These are phyloP conservation scores for Catamblyrhynchus diadema DNA, from an alignment of 2,797 vertebrate genomes.

Conservation along the genomic window DNA sequence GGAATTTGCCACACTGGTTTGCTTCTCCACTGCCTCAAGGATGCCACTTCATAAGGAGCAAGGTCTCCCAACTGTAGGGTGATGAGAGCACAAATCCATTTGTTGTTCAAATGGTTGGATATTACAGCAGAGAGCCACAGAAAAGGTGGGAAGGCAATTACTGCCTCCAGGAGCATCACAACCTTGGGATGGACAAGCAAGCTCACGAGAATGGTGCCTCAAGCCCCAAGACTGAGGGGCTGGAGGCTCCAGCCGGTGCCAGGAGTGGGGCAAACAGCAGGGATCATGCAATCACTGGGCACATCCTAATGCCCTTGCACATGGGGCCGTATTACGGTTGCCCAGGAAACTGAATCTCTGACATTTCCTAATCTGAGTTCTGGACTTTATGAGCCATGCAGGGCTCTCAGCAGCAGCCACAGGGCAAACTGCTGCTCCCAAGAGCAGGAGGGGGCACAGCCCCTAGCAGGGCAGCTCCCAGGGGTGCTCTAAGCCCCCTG, in stretches of 20 bases:
- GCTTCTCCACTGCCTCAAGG: not conserved
- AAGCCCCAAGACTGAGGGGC: not conserved
- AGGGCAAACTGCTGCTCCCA: fast-evolving
- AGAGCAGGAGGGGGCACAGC: fast-evolving
- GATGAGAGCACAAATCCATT: not conserved
- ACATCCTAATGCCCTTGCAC: not conserved
- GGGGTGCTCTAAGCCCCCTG: fast-evolving
- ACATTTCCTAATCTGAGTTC: not conserved
- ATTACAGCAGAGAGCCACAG: not conserved
- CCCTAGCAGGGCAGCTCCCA: fast-evolving
- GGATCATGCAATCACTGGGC: fast-evolving
- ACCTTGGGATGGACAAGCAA: fast-evolving
- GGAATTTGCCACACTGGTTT: not conserved
- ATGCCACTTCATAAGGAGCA: fast-evolving
- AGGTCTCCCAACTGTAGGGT: not conserved
- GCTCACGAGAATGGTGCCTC: fast-evolving
- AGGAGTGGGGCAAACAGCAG: fast-evolving
- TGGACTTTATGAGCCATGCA: fast-evolving
- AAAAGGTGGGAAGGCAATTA: not conserved
- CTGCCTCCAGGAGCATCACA: not conserved
- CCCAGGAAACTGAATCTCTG: not conserved
- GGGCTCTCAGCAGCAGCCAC: not conserved
- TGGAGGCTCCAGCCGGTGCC: not conserved
- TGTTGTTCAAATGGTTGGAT: not conserved
- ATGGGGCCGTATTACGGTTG: not conserved